These are phyloP conservation scores for Xenopus petersii DNA, from an alignment of 2,797 vertebrate genomes.

Conservation along the genomic window DNA sequence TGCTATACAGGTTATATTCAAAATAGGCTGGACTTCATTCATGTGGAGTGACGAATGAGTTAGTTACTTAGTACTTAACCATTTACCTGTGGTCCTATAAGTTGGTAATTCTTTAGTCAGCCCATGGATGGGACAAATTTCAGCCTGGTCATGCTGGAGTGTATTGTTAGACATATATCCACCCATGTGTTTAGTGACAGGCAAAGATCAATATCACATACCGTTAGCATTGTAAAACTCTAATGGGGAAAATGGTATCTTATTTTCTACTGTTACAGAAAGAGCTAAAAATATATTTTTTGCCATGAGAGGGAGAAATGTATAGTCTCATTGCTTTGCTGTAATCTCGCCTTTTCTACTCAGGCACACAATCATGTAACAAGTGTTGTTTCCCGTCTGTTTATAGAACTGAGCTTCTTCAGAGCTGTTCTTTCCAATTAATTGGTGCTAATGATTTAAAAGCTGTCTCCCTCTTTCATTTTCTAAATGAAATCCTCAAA, in stretches of 20 bases:
- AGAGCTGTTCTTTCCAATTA: conserved; percentile 31
- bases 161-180: too few relatives aligned
- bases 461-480: conserved; percentile 32
- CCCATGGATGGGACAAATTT: too few relatives aligned
- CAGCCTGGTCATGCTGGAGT: too few relatives aligned
- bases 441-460: conserved; percentile 46
- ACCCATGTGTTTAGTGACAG: too few relatives aligned
- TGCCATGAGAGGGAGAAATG: neutral
- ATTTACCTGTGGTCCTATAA: too few relatives aligned
- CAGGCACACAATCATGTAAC: neutral
- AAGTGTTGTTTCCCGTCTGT: neutral
- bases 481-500: conserved; percentile 43
- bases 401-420: neutral
- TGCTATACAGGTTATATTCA: too few relatives aligned
- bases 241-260: neutral
- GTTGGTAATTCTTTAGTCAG: too few relatives aligned
- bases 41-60: too few relatives aligned
- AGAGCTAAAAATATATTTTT: conserved; percentile 27
- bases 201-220: too few relatives aligned
- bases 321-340: conserved; percentile 14
- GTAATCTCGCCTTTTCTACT: neutral
- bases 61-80: too few relatives aligned
- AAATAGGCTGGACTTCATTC: too few relatives aligned
- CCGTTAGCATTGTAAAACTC: too few relatives aligned
- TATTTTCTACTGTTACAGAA: conserved; percentile 30